phyloP scores from a whole-genome alignment of 2,113 vertebrate species.

The Ardeotis arabs region DNA sequence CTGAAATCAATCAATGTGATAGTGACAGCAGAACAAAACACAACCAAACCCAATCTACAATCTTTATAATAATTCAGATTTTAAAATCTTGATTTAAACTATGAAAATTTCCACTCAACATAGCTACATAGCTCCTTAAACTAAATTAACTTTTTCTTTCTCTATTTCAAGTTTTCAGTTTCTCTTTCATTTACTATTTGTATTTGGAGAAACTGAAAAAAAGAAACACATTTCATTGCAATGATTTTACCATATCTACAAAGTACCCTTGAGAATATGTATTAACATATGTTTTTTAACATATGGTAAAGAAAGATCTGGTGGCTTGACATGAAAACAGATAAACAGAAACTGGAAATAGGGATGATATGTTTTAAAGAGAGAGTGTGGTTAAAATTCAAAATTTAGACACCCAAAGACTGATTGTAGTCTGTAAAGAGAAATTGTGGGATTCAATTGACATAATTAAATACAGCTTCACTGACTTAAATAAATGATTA shows the following conservation, averaged over 20 bases:
- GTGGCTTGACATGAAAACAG: not conserved
- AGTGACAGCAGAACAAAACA: not conserved
- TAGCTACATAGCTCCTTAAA: not conserved
- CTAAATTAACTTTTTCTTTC: not conserved
- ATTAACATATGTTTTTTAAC: not conserved
- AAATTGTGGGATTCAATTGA: not conserved
- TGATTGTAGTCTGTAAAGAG: not conserved
- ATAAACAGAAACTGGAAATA: not conserved
- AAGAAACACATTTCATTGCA: not conserved
- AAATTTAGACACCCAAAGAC: not conserved
- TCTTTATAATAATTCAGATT: not conserved
- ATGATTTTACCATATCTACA: not conserved
- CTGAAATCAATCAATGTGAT: not conserved
- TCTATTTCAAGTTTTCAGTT: not conserved
- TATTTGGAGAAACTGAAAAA: not conserved
- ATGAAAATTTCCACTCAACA: not conserved
- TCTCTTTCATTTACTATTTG: not conserved
- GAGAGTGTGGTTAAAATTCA: not conserved
- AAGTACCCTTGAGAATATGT: not conserved
- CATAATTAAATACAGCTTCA: not conserved
- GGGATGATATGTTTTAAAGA: not conserved
- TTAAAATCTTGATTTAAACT: not conserved
- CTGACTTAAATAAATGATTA: not conserved
- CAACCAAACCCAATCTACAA: not conserved
- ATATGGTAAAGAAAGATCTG: not conserved